Conservation (phyloP, 2,797 vertebrate species). For the Falco cherrug region DNA sequence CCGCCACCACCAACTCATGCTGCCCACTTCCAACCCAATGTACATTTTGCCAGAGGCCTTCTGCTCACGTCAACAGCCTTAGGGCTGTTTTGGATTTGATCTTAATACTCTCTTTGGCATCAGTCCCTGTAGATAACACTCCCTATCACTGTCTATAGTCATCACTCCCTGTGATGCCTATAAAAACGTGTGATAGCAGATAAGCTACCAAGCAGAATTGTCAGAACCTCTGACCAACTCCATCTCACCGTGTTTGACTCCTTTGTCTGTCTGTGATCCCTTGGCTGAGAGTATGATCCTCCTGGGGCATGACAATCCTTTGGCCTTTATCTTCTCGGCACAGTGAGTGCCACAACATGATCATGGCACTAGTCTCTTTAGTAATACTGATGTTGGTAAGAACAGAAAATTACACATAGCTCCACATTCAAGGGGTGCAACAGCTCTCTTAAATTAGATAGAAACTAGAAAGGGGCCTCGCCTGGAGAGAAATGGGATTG, state of each 20-base stretch:
- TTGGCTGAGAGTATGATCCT: background rate
- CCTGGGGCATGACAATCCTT: background rate
- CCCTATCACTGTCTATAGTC: background rate
- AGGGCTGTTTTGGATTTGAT: background rate
- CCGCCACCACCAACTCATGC: background rate
- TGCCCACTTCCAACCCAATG: background rate
- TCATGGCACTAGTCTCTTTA: background rate
- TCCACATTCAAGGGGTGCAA: background rate
- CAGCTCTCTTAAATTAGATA: background rate
- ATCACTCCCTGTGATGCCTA: background rate
- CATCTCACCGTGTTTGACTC: background rate
- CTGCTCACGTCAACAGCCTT: background rate
- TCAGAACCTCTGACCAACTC: background rate
- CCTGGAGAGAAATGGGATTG: background rate
- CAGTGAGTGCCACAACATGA: background rate
- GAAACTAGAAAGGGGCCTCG: background rate
- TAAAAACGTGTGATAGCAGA: background rate
- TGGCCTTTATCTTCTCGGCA: background rate
- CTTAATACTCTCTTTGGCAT: background rate
- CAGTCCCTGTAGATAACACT: background rate
- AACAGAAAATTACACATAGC: background rate
- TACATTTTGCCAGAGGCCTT: background rate
- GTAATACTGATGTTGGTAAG: background rate
- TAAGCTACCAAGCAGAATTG: background rate
- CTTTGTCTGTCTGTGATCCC: background rate